phyloP scores from a whole-genome alignment of 2,888 invertebrate species.

The Zelleria hepariella region DNA sequence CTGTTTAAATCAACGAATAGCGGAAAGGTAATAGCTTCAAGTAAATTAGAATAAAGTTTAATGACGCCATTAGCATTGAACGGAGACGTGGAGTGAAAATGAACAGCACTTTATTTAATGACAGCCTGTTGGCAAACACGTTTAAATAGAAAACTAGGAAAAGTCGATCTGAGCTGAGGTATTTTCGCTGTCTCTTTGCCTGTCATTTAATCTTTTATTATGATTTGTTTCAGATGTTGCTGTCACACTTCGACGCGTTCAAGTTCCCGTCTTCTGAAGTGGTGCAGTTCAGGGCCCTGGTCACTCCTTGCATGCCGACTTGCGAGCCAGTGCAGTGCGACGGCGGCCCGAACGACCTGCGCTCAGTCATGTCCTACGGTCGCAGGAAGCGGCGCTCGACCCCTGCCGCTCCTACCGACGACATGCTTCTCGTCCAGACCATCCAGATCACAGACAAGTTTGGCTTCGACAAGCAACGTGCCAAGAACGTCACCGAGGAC shows the following conservation, averaged over 20 bases:
- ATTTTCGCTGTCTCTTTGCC: neutral
- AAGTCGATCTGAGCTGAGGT: neutral
- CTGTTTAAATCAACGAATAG: slow-evolving; percentile 85
- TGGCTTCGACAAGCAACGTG: slow-evolving; percentile 82
- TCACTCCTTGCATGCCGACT: slow-evolving; percentile 93
- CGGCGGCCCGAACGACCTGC: slow-evolving; percentile 86
- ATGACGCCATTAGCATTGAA: slow-evolving; percentile 4
- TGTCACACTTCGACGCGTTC: slow-evolving; percentile 95
- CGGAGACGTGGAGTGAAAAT: neutral
- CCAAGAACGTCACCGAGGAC: slow-evolving; percentile 77
- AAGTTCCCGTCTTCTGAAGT: slow-evolving; percentile 96
- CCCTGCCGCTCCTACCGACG: slow-evolving; percentile 75
- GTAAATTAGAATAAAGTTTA: slow-evolving; percentile 5
- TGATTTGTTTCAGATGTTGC: slow-evolving; percentile 75
- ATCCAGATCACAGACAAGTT: slow-evolving; percentile 95
- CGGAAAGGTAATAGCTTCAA: slow-evolving; percentile 76
- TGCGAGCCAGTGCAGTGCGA: slow-evolving; percentile 95
- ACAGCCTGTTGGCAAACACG: neutral
- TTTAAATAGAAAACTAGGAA: neutral
- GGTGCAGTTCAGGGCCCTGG: slow-evolving; percentile 95
- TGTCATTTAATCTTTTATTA: neutral
- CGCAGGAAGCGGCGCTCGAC: slow-evolving; percentile 82
- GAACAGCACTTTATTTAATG: neutral
- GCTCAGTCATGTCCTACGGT: slow-evolving; percentile 87
- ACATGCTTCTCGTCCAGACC: slow-evolving; percentile 89